Base-by-base conservation (phyloP, 1,140 invertebrate genomes). In the Drosophila nigromelanica region DNA sequence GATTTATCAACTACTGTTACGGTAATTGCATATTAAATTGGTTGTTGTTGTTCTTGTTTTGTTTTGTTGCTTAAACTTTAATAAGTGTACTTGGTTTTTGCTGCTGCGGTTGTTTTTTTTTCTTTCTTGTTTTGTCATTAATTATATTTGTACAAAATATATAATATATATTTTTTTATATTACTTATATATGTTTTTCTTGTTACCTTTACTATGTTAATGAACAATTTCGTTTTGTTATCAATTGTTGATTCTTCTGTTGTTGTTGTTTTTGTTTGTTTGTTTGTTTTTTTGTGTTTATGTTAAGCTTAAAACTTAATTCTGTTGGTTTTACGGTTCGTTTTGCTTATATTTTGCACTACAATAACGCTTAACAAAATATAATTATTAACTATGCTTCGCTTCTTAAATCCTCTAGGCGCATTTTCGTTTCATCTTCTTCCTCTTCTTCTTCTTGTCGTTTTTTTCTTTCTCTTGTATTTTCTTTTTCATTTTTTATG, bases 71-170 rank as follows among this genome's bases (percentile, higher is more conserved):
- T 90, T 89, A 86, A 77, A 80, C 62, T 76, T 76, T 89, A 89
- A 89, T 89, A 80, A 89, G 79, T 89, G 85, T 89, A 89, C 86
- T 87, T 87, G 82, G 82, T 87, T 87, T 87, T 76, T 76, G 76
- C 73, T 76, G 82, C 83, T 82, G 71, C 78, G 55, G n/a, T 39
- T 30, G 47, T 58, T 63, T 4, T 42, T 68, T 21, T 60, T 24
- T 40, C 40, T 42, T 48, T 37, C 21, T 60, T 42, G 35, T 58
- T 79, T 79, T 21, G 61, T 64, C 58, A 48, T 81, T 76, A 80
- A 83, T 89, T 87, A 79, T 87, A 80, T 89, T 89, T 89, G 76
- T 89, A 89, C 80, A 89, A 89, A 89, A 89, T 89, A 89, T 89
- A 85, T 79, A 78, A 76, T 81, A 63, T 82, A 76, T 79, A 74